Evolutionary conservation across 1,140 invertebrate species (phyloP), one percentile per base, ranked within the genome.

Genomic region (Mycetomoellerius zeteki): DNA sequence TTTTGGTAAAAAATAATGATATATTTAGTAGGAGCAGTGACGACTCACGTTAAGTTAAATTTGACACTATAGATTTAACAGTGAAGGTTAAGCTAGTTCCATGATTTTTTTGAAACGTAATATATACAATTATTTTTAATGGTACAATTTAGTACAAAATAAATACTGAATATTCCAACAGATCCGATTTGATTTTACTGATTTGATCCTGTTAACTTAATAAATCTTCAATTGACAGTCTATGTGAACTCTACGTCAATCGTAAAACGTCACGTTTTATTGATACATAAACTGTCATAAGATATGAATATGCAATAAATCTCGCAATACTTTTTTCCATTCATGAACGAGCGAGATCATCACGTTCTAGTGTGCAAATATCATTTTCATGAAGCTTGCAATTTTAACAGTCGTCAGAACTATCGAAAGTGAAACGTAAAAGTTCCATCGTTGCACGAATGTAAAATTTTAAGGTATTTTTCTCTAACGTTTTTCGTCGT

Each of bases 381-480:
- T 4, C 19, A 60, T 60, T 62, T 84, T 52, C 54, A 73, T 33
- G 52, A 12, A 21, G 27, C 24, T 73, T 62, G 67, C 47, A 8
- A 67, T 60, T 86, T 86, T 69, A 71, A 81, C 85, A 64, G 8
- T 21, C 33, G 33, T 43, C 43, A 50, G 21, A 69, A 30, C 64
- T 65, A 86, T 67, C 64, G 6, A 10, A 56, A 10, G 43, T 58
- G 60, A 78, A 64, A 77, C 21, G 16, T 78, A 85, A 65, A 65
- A 73, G 14, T 21, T 7, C 27, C 19, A 6, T 71, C 10, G 37
- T 52, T 27, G 30, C 21, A 27, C 8, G 24, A 19, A 69, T 50
- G 19, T 82, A 78, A 86, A 86, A 71, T 80, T 86, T 86, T 82
- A 86, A 6, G 54, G 50, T 50, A 60, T 60, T 60, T 47, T 73